A percentile compares a stretch with the other conserved stretches of the same genome.
phyloP scores from a whole-genome alignment of 2,888 invertebrate species.

The Parnassius smintheus region DNA sequence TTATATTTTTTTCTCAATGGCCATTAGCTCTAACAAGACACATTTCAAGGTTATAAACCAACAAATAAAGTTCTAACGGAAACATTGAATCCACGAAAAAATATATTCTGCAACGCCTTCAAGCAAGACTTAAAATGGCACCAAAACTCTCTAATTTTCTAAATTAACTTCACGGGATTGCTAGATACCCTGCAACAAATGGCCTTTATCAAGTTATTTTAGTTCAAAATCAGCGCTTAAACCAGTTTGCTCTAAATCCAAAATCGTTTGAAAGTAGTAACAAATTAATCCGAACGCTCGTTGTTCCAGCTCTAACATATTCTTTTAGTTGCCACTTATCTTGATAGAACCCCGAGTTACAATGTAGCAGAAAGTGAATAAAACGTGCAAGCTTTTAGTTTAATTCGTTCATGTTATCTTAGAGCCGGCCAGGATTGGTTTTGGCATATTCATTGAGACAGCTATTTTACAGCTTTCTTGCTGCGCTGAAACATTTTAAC shows the following conservation, averaged over 20 bases:
- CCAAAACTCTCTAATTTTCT: slow-evolving; percentile 20
- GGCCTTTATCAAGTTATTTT: slow-evolving; percentile 22
- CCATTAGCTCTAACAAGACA: too few relatives aligned
- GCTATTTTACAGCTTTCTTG: slow-evolving; percentile 5
- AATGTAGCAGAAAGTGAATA: slow-evolving; percentile 28
- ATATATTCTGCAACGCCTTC: neutral
- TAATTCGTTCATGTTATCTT: slow-evolving; percentile 25
- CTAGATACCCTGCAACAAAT: slow-evolving; percentile 14
- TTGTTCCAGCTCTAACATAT: slow-evolving; percentile 23
- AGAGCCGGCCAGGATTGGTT: slow-evolving; percentile 8
- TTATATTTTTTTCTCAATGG: too few relatives aligned
- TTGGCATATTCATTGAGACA: slow-evolving; percentile 14
- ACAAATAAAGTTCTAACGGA: too few relatives aligned
- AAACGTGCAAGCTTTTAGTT: slow-evolving; percentile 27
- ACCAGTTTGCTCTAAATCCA: slow-evolving; percentile 10
- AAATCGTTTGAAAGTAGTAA: slow-evolving; percentile 19
- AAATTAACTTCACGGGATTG: slow-evolving; percentile 16
- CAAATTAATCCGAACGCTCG: slow-evolving; percentile 23
- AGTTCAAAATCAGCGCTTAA: slow-evolving; percentile 21
- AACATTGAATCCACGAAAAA: too few relatives aligned
- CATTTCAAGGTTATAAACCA: too few relatives aligned
- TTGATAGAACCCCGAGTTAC: slow-evolving; percentile 25
- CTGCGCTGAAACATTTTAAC: neutral
- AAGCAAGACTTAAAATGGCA: slow-evolving; percentile 3
- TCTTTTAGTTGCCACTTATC: slow-evolving; percentile 29